Base-by-base conservation (phyloP, 2,888 invertebrate species). In the Aporophyla nigra region DNA sequence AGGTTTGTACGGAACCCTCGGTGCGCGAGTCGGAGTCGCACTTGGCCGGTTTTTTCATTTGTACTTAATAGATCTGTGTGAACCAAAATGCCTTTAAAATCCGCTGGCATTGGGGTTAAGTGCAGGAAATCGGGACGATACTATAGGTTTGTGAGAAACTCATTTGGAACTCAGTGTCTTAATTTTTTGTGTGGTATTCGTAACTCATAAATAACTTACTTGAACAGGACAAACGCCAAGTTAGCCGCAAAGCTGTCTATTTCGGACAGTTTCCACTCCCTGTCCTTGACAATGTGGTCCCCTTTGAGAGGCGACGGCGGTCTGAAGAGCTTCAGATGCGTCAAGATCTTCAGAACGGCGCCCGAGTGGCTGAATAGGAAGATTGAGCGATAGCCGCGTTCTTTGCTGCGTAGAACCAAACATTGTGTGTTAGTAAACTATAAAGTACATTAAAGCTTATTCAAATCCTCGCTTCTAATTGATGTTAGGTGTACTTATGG, bases 291-390 rank as follows among this genome's bases (percentile, higher is more conserved):
- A 49, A 97, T 95, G 91, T 93, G 94, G 78, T 97, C 94, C 58
- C 97, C 97, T n/a, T 94, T 97, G 65, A 98, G 94, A 49, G 97
- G 97, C 5, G 93, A 81, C 0, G 96, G 90, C 67, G 98, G 98
- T 90, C 97, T 97, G 88, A 98, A 98, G 14, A 99, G 95, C 21
- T 98, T 98, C 83, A 99, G 92, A 87, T 98, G 97, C 0, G 98
- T 97, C 66, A 98, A 90, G 71, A 98, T 92, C 95, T 99, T 99
- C 51, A 99, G 94, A 62, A 99, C 90, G 0, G 98, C 98, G 5
- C 99, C 99, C 1, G 98, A 98, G 94, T 99, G 99, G 0, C 98
- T 97, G 91, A 99, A 99, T 88, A 98, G 98, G 84, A 98, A 97
- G 49, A 97, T 97, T 49, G 97, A 97, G 83, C 95, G 95, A n/a